These are phyloP conservation scores for Genyomyrus donnyi DNA, from an alignment of 2,113 vertebrate genomes.

Conservation along the genomic window DNA sequence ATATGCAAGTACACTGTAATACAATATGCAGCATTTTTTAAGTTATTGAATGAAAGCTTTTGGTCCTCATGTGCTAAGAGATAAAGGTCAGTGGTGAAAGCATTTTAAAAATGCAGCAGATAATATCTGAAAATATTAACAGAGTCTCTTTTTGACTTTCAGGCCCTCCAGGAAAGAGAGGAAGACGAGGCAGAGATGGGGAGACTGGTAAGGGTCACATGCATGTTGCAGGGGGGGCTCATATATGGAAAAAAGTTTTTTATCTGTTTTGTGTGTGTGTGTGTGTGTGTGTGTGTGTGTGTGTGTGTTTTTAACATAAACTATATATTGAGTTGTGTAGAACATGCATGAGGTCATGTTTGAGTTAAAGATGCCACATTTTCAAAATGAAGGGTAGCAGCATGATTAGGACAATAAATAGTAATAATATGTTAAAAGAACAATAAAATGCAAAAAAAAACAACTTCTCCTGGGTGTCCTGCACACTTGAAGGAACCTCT, in stretches of 20 bases:
- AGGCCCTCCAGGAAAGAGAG: conserved; percentile 95
- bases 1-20: conserved; percentile 14
- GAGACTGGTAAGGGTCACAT: conserved; percentile 78
- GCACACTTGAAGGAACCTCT: background rate
- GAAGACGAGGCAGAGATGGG: conserved; percentile 91
- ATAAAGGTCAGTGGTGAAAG: conserved; percentile 10
- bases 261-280: background rate
- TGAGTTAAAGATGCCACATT: background rate
- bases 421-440: background rate
- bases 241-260: background rate
- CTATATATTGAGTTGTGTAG: background rate
- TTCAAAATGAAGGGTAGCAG: background rate
- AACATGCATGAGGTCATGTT: background rate
- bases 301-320: background rate
- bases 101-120: conserved; percentile 25
- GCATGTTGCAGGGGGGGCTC: background rate
- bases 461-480: background rate
- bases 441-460: background rate
- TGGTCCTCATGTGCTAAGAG: background rate
- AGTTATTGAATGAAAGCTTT: background rate
- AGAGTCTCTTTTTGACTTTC: conserved; percentile 46
- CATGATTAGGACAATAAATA: conserved; percentile 6
- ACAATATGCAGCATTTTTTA: conserved; percentile 10
- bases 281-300: background rate
- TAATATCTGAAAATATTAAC: conserved; percentile 20